These are phyloP conservation scores for Meliscaeva auricollis DNA, from an alignment of 2,888 invertebrate species.

Conservation along the genomic window DNA sequence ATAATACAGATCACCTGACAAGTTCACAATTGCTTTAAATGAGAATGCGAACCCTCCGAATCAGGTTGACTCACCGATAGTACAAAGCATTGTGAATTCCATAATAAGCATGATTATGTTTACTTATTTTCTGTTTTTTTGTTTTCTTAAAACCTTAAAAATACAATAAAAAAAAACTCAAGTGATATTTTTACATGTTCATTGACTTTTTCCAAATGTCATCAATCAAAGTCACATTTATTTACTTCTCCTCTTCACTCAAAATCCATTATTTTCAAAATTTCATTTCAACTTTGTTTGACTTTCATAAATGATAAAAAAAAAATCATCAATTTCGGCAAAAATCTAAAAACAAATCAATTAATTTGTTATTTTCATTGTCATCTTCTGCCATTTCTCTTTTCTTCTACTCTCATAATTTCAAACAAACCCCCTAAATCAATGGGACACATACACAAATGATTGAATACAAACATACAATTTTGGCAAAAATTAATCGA, in stretches of 20 bases:
- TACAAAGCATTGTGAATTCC: too few relatives aligned
- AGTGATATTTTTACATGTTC: neutral
- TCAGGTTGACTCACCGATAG: too few relatives aligned
- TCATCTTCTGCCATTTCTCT: neutral
- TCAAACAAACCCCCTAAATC: neutral
- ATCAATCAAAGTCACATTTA: neutral
- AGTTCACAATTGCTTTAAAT: too few relatives aligned
- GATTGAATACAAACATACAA: neutral
- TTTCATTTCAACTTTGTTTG: neutral
- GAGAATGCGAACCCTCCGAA: too few relatives aligned
- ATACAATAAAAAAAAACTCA: neutral
- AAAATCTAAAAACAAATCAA: slow-evolving; percentile 62
- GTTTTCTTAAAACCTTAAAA: neutral
- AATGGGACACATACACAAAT: too few relatives aligned
- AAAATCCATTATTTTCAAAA: neutral
- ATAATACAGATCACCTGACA: too few relatives aligned
- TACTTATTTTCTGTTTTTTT: neutral
- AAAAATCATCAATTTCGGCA: slow-evolving; percentile 32
- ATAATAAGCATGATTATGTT: too few relatives aligned
- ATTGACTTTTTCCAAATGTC: neutral
- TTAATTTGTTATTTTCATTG: slow-evolving; percentile 50
- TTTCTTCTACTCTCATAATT: slow-evolving; percentile 11
- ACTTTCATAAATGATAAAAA: neutral
- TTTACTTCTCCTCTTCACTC: neutral
- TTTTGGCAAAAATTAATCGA: slow-evolving; percentile 12